These are phyloP conservation scores for Mythimna ferrago DNA, from an alignment of 2,888 invertebrate genomes.

Conservation along the genomic window DNA sequence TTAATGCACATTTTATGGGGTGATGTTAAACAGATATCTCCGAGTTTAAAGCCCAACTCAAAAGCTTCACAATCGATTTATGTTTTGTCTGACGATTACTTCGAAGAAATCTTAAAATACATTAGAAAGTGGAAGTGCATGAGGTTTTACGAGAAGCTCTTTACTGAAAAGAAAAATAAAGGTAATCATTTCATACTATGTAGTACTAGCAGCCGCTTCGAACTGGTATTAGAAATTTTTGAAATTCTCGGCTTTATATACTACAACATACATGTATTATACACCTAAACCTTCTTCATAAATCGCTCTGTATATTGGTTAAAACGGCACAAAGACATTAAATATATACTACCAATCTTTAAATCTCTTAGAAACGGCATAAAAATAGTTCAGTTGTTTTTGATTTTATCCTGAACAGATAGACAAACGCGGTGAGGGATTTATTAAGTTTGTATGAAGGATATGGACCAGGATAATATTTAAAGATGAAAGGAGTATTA, in stretches of 20 bases:
- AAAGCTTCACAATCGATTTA: conserved; percentile 34
- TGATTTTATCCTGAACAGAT: too few relatives aligned
- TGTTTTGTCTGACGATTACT: conserved; percentile 38
- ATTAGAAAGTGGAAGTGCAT: conserved; percentile 25
- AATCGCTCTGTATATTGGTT: too few relatives aligned
- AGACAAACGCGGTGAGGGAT: too few relatives aligned
- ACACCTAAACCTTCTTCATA: too few relatives aligned
- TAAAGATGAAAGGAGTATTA: neutral
- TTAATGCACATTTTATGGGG: conserved; percentile 58
- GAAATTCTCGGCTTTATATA: too few relatives aligned
- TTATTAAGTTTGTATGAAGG: too few relatives aligned
- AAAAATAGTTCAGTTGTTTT: too few relatives aligned
- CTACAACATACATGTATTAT: too few relatives aligned
- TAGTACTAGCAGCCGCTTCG: neutral
- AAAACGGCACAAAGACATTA: too few relatives aligned
- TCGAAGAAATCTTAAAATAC: conserved; percentile 36
- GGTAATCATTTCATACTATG: neutral
- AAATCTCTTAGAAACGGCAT: too few relatives aligned
- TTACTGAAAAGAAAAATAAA: neutral
- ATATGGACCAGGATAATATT: neutral
- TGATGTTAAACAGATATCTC: conserved; percentile 58
- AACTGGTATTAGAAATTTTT: too few relatives aligned
- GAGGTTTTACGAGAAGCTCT: neutral
- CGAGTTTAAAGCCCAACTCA: conserved; percentile 35
- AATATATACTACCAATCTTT: too few relatives aligned